Base-by-base conservation (phyloP, 2,888 invertebrate species). In the Drosophila melanosoma region DNA sequence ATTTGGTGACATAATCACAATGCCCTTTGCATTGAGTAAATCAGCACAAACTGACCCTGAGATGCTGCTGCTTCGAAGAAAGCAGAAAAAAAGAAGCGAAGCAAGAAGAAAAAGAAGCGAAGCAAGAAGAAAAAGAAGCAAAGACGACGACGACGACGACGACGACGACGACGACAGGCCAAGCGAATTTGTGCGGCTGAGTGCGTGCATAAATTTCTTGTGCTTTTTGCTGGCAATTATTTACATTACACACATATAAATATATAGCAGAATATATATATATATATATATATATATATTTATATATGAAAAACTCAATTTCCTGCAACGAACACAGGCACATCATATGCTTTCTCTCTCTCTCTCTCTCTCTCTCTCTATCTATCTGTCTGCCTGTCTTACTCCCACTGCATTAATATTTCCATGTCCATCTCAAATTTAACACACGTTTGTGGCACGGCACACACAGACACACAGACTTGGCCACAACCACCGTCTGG, bases 291-390 rank as follows among this genome's bases (percentile, higher is more conserved):
- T 29, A 45, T 11, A 29, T 60, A 59, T 71, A 61, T 45, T 57
- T 62, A 72, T 77, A 85, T 66, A 79, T 32, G 81, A 87, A 89
- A 91, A 91, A 91, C 91, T 91, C 91, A 91, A 91, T 91, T 91
- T 91, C 91, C 91, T 91, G 83, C 80, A 68, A 63, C 74, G 75
- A 67, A 76, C 79, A 80, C 73, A 77, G 73, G 60, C 73, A 74
- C 83, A 86, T 86, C 86, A 86, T 84, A 87, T 87, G 82, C 82
- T 38, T 66, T 53, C 64, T 36, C 52, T 49, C 17, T 62, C 52
- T 11, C 33, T 45, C 32, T 48, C 29, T 54, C 67, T 38, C 8
- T 42, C 56, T 36, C 15, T 26, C n/a, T n/a, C n/a, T n/a, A n/a
- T n/a, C 36, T 53, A 33, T 52, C 54, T 0, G 11, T 29, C 33